Evolutionary conservation across 2,888 invertebrate species (phyloP).

Genomic region (Epiperipatus broadwayi): DNA sequence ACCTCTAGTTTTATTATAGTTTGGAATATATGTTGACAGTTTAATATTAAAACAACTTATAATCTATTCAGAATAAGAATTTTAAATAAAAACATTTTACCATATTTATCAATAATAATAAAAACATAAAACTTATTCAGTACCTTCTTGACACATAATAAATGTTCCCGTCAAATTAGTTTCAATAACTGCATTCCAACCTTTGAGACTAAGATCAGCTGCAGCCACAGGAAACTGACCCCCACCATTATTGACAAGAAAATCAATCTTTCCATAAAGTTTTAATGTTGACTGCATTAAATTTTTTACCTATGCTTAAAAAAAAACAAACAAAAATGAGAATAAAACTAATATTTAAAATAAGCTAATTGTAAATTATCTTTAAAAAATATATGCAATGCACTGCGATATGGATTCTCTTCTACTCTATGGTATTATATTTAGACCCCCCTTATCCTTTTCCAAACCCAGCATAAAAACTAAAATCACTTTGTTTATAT

Average conservation of each 20-base stretch:
- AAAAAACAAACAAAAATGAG: slow-evolving; percentile 10
- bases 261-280: slow-evolving; percentile 31
- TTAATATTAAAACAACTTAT: too few species aligned
- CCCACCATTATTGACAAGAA: slow-evolving; percentile 34
- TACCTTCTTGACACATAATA: slow-evolving; percentile 32
- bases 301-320: slow-evolving; percentile 24
- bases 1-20: too few species aligned
- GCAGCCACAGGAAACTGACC: slow-evolving; percentile 32
- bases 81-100: too few species aligned
- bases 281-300: slow-evolving; percentile 25
- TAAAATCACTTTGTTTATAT: too few species aligned
- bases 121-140: background rate
- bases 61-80: too few species aligned
- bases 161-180: slow-evolving; percentile 36
- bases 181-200: slow-evolving; percentile 35
- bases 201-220: slow-evolving; percentile 28
- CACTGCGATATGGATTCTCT: too few species aligned
- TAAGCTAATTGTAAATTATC: background rate
- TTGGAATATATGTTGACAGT: too few species aligned
- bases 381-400: background rate
- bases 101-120: too few species aligned
- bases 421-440: too few species aligned
- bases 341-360: background rate
- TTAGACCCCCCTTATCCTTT: too few species aligned
- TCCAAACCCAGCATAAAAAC: too few species aligned